These are phyloP conservation scores for Sclerurus mexicanus DNA, from an alignment of 2,113 vertebrate species.

Conservation along the genomic window DNA sequence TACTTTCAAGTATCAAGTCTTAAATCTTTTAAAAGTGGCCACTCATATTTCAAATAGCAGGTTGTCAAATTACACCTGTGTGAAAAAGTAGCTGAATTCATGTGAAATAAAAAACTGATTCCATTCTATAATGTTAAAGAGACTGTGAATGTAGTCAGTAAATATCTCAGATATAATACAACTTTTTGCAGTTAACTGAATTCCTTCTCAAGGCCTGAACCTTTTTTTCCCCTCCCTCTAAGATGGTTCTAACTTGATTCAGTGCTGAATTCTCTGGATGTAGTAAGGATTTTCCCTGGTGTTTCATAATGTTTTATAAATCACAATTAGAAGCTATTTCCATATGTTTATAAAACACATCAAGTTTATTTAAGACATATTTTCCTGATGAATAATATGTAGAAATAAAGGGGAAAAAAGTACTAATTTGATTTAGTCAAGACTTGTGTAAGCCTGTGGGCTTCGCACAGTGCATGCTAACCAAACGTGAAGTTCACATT, in stretches of 20 bases:
- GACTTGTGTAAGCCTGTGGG: not conserved
- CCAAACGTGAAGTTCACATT: not conserved
- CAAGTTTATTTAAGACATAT: not conserved
- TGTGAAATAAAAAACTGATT: not conserved
- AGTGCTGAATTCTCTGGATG: not conserved
- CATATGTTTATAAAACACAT: not conserved
- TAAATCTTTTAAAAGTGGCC: not conserved
- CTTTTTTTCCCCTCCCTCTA: accelerated
- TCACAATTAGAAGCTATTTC: not conserved
- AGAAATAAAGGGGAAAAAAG: not conserved
- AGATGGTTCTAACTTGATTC: not conserved
- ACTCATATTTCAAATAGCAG: not conserved
- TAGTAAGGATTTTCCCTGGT: not conserved
- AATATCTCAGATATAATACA: not conserved
- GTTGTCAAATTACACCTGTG: not conserved
- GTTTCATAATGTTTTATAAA: not conserved
- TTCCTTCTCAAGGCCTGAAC: not conserved
- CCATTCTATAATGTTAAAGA: not conserved
- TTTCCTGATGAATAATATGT: not conserved
- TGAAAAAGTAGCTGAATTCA: not conserved
- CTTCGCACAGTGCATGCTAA: not conserved
- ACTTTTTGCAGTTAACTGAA: not conserved
- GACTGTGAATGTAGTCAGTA: not conserved
- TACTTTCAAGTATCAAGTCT: not conserved
- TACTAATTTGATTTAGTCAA: not conserved